Conservation (phyloP, 2,113 vertebrate species). For the Macrotis lagotis region DNA sequence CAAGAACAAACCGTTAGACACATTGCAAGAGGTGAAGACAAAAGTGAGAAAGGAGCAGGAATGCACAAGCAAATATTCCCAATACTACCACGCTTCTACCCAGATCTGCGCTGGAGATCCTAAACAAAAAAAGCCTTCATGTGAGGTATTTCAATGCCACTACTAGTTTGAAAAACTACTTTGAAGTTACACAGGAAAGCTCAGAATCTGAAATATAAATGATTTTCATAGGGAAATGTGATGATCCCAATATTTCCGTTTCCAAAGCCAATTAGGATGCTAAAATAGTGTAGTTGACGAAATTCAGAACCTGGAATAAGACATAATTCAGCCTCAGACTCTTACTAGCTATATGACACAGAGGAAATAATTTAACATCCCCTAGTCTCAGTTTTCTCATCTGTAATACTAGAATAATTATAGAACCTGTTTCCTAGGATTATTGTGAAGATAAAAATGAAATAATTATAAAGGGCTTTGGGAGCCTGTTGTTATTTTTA, state of each 20-base stretch:
- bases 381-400: not conserved
- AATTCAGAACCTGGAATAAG: not conserved
- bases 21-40: slow-evolving; percentile 50
- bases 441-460: not conserved
- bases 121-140: slow-evolving; percentile 19
- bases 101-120: slow-evolving; percentile 66
- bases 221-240: not conserved
- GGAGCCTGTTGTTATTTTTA: not conserved
- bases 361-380: not conserved
- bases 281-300: not conserved
- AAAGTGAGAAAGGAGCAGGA: not conserved
- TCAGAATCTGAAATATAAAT: not conserved
- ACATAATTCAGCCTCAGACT: not conserved
- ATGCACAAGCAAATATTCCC: not conserved
- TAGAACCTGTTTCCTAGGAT: not conserved
- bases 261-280: not conserved
- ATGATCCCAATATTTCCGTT: not conserved
- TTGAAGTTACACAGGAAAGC: not conserved
- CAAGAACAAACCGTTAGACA: rapidly evolving
- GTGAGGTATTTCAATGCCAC: slow-evolving; percentile 19
- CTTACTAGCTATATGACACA: not conserved
- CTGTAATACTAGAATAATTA: not conserved
- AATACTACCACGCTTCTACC: rapidly evolving
- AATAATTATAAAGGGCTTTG: not conserved
- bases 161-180: not conserved